phyloP scores from a whole-genome alignment of 1,140 invertebrate genomes.

The Proctacanthus coquilletti region DNA sequence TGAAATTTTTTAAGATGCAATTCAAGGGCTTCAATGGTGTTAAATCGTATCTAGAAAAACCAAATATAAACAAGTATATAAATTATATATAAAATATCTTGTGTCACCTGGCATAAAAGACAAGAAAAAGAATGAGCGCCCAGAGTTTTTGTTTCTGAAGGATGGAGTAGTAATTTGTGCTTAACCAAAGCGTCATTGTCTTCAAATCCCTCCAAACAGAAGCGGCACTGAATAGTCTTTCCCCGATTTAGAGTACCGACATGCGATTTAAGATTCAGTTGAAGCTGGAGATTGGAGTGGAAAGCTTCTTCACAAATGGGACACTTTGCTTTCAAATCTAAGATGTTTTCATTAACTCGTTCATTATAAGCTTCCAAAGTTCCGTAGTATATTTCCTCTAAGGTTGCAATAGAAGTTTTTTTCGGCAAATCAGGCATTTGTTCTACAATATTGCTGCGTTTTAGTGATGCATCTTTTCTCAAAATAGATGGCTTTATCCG shows the following conservation, averaged over 20 bases:
- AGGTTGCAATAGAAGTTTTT: too few species aligned
- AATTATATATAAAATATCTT: too few species aligned
- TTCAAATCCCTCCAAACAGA: constrained; percentile 37
- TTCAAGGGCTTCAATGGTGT: constrained; percentile 43
- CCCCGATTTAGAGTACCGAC: constrained; percentile 31
- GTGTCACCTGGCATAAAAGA: constrained; percentile 52
- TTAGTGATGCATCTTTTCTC: too few species aligned
- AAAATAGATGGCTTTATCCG: too few species aligned
- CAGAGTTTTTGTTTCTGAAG: constrained; percentile 39
- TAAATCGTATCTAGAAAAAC: too few species aligned
- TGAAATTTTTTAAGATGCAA: constrained; percentile 63
- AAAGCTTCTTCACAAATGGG: constrained; percentile 39
- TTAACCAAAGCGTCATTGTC: constrained; percentile 32
- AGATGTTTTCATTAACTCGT: constrained; percentile 5
- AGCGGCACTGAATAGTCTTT: constrained; percentile 36
- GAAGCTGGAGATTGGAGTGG: constrained; percentile 43
- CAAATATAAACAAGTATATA: too few species aligned
- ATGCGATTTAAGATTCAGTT: constrained; percentile 53
- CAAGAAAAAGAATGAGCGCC: constrained; percentile 39
- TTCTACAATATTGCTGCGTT: too few species aligned
- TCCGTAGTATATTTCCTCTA: constrained; percentile 27
- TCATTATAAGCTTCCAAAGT: constrained; percentile 19
- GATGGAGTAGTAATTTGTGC: constrained; percentile 40
- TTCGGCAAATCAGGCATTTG: too few species aligned
- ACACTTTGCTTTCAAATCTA: constrained; percentile 29